Evolutionary conservation across 2,888 invertebrate genomes (phyloP).

Genomic region (Elaeidobius kamerunicus): DNA sequence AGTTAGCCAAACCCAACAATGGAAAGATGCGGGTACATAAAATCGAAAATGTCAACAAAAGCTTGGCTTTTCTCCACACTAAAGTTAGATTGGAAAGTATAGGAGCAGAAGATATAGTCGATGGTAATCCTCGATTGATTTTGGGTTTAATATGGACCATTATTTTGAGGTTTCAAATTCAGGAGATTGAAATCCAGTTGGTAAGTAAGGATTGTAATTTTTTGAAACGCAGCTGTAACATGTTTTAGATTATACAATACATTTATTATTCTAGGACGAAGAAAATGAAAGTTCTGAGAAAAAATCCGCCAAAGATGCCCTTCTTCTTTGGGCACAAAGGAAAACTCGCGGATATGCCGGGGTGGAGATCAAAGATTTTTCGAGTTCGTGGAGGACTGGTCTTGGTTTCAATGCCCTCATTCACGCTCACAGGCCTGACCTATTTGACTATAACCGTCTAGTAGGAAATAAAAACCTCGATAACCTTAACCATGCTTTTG

Average conservation of each 20-base stretch:
- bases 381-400: constrained; percentile 93
- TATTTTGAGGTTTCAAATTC: constrained; percentile 97
- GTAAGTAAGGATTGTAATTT: constrained; percentile 61
- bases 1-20: constrained; percentile 93
- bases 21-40: constrained; percentile 97
- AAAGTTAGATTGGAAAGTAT: constrained; percentile 97
- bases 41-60: constrained; percentile 98
- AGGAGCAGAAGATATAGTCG: constrained; percentile 98
- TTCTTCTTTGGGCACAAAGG: constrained; percentile 97
- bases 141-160: constrained; percentile 99
- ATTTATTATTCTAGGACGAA: constrained; percentile 81
- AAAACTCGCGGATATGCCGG: constrained; percentile 94
- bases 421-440: constrained; percentile 94
- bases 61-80: constrained; percentile 91
- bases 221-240: too few species aligned
- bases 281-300: constrained; percentile 96
- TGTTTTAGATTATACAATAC: too few species aligned
- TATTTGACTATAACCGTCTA: constrained; percentile 83
- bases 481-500: constrained; percentile 97
- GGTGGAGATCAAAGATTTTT: constrained; percentile 86
- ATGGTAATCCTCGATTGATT: constrained; percentile 95
- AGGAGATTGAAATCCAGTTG: constrained; percentile 96
- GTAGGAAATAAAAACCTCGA: constrained; percentile 82
- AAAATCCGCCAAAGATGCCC: constrained; percentile 97
- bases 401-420: constrained; percentile 98